These are phyloP conservation scores for Autographa pulchrina DNA, from an alignment of 2,888 invertebrate genomes.

Conservation along the genomic window DNA sequence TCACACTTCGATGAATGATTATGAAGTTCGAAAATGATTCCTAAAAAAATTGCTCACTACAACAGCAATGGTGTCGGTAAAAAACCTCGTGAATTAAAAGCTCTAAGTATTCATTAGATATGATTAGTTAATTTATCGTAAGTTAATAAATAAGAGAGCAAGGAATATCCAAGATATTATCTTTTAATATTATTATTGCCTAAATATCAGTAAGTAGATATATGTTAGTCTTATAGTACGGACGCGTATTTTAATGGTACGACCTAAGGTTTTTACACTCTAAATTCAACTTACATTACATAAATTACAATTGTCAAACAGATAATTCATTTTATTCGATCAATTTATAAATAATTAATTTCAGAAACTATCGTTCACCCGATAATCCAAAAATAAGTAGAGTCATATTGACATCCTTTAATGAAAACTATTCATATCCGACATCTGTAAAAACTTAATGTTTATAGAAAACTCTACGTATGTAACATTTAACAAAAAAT, in stretches of 20 bases:
- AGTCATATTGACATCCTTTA: too few relatives aligned
- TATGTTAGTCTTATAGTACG: conserved; percentile 77
- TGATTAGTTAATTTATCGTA: conserved; percentile 86
- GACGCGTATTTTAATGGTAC: conserved; percentile 71
- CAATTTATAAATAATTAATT: too few relatives aligned
- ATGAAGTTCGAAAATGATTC: conserved; percentile 10
- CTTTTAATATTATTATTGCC: conserved; percentile 75
- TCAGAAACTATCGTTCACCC: too few relatives aligned
- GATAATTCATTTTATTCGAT: too few relatives aligned
- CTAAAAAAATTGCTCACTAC: conserved; percentile 79
- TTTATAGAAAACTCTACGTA: too few relatives aligned
- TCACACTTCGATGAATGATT: not conserved
- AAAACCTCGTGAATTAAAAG: conserved; percentile 74
- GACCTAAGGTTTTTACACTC: conserved; percentile 63
- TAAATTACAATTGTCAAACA: too few relatives aligned
- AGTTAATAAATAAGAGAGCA: conserved; percentile 83
- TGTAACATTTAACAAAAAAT: too few relatives aligned
- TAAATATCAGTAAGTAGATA: conserved; percentile 75
- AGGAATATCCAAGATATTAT: conserved; percentile 88
- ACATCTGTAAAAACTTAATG: too few relatives aligned
- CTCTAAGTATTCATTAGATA: conserved; percentile 87
- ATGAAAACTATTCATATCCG: too few relatives aligned
- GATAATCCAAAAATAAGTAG: too few relatives aligned
- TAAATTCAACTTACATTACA: not conserved
- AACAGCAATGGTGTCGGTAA: conserved; percentile 75